These are phyloP conservation scores for Hydrotaea diabolus DNA, from an alignment of 2,888 invertebrate species.

Conservation along the genomic window DNA sequence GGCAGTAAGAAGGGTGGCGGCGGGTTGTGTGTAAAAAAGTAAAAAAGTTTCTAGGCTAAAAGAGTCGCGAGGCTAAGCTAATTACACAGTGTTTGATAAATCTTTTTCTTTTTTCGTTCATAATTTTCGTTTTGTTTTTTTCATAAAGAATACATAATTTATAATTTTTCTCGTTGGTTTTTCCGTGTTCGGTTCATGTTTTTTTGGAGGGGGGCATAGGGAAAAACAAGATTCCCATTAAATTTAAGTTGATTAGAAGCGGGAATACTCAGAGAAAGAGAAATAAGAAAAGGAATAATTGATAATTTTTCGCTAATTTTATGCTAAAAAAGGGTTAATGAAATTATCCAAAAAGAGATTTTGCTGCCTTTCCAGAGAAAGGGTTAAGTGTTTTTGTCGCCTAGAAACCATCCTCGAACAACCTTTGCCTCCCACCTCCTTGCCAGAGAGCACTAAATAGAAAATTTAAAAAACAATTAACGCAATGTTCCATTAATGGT, in stretches of 20 bases:
- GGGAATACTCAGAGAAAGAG: slow-evolving; percentile 1
- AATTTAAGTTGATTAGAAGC: slow-evolving; percentile 59
- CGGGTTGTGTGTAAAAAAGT: neutral
- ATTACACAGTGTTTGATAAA: slow-evolving; percentile 64
- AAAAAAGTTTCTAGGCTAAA: slow-evolving; percentile 48
- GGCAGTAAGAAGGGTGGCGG: neutral
- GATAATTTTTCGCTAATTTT: slow-evolving; percentile 62
- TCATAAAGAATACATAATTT: slow-evolving; percentile 43
- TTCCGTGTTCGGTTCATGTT: slow-evolving; percentile 30
- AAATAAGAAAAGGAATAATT: slow-evolving; percentile 55
- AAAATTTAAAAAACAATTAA: slow-evolving; percentile 41
- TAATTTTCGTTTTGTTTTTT: slow-evolving; percentile 37
- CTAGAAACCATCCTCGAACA: neutral
- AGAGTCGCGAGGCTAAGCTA: slow-evolving; percentile 66
- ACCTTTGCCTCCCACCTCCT: too few relatives aligned
- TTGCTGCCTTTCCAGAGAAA: slow-evolving; percentile 25
- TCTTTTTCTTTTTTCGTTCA: slow-evolving; percentile 42
- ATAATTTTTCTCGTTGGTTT: slow-evolving; percentile 30
- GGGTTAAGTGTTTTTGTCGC: slow-evolving; percentile 47
- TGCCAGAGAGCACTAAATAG: neutral
- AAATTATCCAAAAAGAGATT: slow-evolving; percentile 55
- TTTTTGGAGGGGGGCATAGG: slow-evolving; percentile 22
- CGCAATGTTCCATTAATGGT: slow-evolving; percentile 6
- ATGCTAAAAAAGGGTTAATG: slow-evolving; percentile 60
- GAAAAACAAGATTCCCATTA: slow-evolving; percentile 50